These are phyloP conservation scores for Diarsia brunnea DNA, from an alignment of 2,888 invertebrate species.

Conservation along the genomic window DNA sequence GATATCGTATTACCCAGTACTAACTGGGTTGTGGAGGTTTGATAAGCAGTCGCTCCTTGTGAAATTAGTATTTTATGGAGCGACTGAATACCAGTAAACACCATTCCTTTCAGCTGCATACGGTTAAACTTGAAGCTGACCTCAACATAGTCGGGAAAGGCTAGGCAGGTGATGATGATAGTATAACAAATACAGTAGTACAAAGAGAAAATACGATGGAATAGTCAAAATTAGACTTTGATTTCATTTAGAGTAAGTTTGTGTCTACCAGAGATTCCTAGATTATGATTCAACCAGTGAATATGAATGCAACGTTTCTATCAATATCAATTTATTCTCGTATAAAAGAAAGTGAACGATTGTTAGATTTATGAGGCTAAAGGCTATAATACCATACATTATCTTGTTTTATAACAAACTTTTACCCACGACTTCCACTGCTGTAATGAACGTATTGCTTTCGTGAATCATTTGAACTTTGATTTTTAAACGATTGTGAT, in stretches of 20 bases:
- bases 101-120: no score
- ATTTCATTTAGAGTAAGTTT: neutral
- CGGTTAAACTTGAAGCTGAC: no score
- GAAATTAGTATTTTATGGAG: no score
- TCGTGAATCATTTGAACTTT: constrained; percentile 26
- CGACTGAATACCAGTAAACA: no score
- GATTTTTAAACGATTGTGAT: constrained; percentile 23
- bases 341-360: constrained; percentile 59
- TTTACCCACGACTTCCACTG: constrained; percentile 41
- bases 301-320: constrained; percentile 36
- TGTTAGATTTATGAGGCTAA: constrained; percentile 55
- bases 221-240: neutral
- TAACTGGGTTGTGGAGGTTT: no score
- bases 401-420: constrained; percentile 49
- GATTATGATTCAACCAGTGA: constrained; percentile 12
- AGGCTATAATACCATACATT: constrained; percentile 46
- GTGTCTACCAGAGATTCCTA: neutral
- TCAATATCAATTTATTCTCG: constrained; percentile 35
- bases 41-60: no score
- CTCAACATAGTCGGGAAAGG: no score
- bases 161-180: no score
- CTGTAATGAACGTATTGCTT: constrained; percentile 36
- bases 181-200: neutral
- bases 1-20: no score
- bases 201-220: neutral